Conservation (phyloP, 53 echinoderm and acorn worm genomes). For the Temnopleurus reevesii region DNA sequence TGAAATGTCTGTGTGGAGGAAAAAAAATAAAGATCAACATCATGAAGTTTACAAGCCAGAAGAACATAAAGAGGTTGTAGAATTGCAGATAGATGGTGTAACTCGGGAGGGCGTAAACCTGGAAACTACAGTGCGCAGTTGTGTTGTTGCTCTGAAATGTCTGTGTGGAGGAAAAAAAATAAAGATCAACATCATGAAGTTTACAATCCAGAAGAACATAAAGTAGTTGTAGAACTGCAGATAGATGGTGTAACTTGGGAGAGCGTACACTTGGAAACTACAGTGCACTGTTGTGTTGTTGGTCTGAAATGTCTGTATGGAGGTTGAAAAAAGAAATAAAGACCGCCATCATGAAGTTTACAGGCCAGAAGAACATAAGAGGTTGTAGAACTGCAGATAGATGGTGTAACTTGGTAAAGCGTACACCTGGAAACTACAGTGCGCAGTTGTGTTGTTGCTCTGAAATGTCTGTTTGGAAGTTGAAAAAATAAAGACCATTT, state of each 20-base stretch:
- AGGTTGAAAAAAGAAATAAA: too few relatives aligned
- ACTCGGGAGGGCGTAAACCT: slow-evolving; percentile 65
- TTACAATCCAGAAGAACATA: slow-evolving; percentile 91
- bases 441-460: slow-evolving; percentile 74
- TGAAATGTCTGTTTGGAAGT: slow-evolving; percentile 65
- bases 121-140: slow-evolving; percentile 77
- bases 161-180: slow-evolving; percentile 36
- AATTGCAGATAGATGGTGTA: slow-evolving; percentile 84
- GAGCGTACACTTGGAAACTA: slow-evolving; percentile 73
- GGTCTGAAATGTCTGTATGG: slow-evolving; percentile 60
- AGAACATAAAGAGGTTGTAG: slow-evolving; percentile 90
- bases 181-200: slow-evolving; percentile 73
- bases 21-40: slow-evolving; percentile 29
- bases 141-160: slow-evolving; percentile 73
- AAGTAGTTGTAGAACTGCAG: slow-evolving; percentile 93
- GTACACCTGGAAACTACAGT: slow-evolving; percentile 78
- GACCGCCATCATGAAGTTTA: slow-evolving; percentile 89
- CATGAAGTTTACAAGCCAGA: slow-evolving; percentile 93
- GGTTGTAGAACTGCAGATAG: slow-evolving; percentile 90
- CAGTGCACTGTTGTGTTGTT: slow-evolving; percentile 83
- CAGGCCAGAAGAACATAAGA: slow-evolving; percentile 93
- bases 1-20: slow-evolving; percentile 62
- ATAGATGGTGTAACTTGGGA: slow-evolving; percentile 69
- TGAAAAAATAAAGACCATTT: too few relatives aligned
- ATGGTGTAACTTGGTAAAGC: slow-evolving; percentile 65